Evolutionary conservation across 2,797 vertebrate genomes (phyloP).

Genomic region (Takifugu rubripes): DNA sequence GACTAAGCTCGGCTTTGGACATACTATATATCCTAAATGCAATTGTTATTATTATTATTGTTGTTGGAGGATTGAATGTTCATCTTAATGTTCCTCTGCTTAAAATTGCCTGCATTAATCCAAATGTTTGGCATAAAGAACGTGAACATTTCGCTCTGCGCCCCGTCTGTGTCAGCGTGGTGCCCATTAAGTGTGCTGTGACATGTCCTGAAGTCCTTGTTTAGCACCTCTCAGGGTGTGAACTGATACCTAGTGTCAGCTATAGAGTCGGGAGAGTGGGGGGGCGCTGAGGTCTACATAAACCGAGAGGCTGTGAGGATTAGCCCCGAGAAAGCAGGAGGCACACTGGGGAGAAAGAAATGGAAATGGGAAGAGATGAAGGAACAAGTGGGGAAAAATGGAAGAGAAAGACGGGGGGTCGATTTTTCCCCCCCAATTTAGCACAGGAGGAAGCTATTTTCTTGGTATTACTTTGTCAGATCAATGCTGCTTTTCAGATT

Average conservation of each 20-base stretch:
- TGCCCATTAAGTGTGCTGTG: conserved; percentile 86
- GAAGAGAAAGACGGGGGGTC: conserved; percentile 29
- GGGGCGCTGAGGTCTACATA: conserved; percentile 33
- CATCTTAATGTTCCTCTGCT: not conserved
- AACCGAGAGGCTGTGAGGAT: conserved; percentile 41
- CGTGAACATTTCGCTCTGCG: conserved; percentile 62
- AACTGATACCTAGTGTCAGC: conserved; percentile 90
- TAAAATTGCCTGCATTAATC: not conserved
- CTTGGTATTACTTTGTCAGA: conserved; percentile 48
- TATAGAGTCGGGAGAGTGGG: conserved; percentile 69
- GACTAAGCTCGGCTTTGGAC: too few species aligned
- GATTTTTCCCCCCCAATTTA: conserved; percentile 54
- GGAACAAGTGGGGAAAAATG: conserved; percentile 18
- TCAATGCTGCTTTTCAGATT: conserved; percentile 49
- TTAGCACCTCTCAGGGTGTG: conserved; percentile 91
- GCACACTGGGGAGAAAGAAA: conserved; percentile 60
- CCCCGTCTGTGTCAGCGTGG: conserved; percentile 72
- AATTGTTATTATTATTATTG: not conserved
- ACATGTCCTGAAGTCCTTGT: conserved; percentile 89
- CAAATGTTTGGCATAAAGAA: conserved; percentile 10
- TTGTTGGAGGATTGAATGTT: not conserved
- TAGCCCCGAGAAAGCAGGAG: conserved; percentile 39
- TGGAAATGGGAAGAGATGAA: conserved; percentile 48
- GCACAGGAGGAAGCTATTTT: conserved; percentile 63
- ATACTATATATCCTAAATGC: not conserved